Evolutionary conservation across 2,113 vertebrate genomes (phyloP).

Genomic region (Peromyscus leucopus): DNA sequence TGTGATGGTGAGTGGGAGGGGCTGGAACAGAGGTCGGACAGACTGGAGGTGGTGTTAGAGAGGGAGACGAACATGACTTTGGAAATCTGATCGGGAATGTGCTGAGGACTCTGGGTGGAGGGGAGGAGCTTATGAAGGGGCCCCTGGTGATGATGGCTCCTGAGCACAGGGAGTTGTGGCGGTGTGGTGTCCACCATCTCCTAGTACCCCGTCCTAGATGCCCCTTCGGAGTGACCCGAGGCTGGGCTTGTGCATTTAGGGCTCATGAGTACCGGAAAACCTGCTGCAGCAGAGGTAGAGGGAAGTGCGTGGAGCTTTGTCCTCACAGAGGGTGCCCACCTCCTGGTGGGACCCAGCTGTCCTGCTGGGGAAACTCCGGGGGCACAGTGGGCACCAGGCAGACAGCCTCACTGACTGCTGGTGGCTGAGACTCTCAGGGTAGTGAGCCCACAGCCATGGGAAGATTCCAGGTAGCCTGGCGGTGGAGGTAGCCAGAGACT

Average conservation of each 20-base stretch:
- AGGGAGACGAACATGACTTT: too few relatives aligned
- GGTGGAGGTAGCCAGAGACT: background rate
- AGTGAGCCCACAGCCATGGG: background rate
- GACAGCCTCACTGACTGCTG: background rate
- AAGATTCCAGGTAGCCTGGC: background rate
- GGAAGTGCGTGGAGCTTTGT: background rate
- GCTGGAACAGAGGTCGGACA: background rate
- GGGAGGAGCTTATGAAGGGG: too few relatives aligned
- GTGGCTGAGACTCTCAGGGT: background rate
- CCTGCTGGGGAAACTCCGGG: background rate
- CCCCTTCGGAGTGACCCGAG: background rate
- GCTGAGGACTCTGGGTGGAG: background rate
- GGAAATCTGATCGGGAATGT: background rate
- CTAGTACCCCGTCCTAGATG: background rate
- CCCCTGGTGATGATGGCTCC: background rate
- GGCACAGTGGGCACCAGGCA: background rate
- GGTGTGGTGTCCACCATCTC: too few relatives aligned
- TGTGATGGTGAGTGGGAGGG: background rate
- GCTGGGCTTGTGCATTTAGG: background rate
- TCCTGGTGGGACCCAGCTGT: background rate
- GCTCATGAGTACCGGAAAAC: background rate
- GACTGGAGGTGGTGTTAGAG: background rate
- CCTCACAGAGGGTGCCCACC: background rate
- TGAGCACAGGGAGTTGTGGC: background rate
- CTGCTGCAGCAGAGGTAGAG: too few relatives aligned